phyloP scores from a whole-genome alignment of 2,113 vertebrate species.

The Dasyurus viverrinus region DNA sequence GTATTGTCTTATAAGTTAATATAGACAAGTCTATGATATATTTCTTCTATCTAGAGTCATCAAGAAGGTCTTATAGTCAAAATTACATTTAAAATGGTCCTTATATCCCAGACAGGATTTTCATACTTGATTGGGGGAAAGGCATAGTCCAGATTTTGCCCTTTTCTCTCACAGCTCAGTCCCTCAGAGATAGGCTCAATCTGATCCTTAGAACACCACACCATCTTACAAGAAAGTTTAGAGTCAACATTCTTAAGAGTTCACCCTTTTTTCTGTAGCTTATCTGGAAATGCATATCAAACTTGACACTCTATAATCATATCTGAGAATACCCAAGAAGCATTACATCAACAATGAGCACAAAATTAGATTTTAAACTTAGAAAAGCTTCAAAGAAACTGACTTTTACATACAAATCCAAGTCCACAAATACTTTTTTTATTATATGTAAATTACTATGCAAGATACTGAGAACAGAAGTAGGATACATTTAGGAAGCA shows the following conservation, averaged over 20 bases:
- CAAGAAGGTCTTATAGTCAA: no score
- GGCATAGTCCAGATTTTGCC: no score
- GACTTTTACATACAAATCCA: neutral
- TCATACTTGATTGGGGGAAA: no score
- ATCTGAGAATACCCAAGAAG: neutral
- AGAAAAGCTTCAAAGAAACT: neutral
- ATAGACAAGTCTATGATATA: no score
- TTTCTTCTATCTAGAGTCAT: no score
- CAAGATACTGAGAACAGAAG: neutral
- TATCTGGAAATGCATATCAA: neutral
- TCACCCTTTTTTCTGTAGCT: neutral
- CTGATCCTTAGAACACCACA: neutral
- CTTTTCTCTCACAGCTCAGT: no score
- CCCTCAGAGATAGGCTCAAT: neutral
- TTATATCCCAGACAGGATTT: no score
- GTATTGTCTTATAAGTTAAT: neutral
- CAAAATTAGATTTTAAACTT: neutral
- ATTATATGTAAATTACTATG: neutral
- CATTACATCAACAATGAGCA: neutral
- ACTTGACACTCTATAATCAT: neutral
- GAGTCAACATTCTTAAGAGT: neutral
- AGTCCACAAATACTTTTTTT: neutral
- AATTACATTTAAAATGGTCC: no score
- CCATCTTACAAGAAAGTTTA: neutral
- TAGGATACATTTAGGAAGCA: neutral